phyloP scores from a whole-genome alignment of 2,113 vertebrate genomes.

The Psammodynastes pulverulentus region DNA sequence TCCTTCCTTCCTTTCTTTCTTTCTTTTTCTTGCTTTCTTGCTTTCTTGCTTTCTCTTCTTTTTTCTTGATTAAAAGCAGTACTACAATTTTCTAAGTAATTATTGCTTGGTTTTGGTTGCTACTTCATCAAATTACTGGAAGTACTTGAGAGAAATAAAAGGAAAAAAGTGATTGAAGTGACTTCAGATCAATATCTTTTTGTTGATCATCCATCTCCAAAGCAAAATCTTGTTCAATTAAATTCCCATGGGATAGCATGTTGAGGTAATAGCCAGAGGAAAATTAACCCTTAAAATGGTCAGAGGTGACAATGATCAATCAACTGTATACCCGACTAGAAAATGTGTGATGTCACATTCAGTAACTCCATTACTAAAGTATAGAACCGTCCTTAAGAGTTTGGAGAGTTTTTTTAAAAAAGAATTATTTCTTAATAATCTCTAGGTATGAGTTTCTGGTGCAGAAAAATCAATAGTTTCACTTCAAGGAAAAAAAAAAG shows the following conservation, averaged over 20 bases:
- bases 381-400: constrained; percentile 34
- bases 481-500: constrained; percentile 35
- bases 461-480: constrained; percentile 59
- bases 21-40: background rate
- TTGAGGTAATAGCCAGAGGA: background rate
- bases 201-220: constrained; percentile 31
- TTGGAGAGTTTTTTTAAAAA: constrained; percentile 28
- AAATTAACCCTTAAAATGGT: constrained; percentile 21
- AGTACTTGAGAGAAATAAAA: constrained; percentile 29
- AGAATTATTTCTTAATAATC: constrained; percentile 54
- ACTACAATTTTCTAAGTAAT: constrained; percentile 29
- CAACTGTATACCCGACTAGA: constrained; percentile 19
- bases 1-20: background rate
- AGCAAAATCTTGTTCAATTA: background rate
- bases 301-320: constrained; percentile 16
- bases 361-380: constrained; percentile 12
- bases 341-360: constrained; percentile 15
- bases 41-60: background rate
- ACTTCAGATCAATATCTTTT: constrained; percentile 35
- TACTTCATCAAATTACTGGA: constrained; percentile 23
- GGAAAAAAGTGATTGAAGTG: constrained; percentile 25
- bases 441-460: constrained; percentile 45
- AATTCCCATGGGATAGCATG: background rate
- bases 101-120: constrained; percentile 12
- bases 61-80: background rate